Evolutionary conservation across 2,888 invertebrate genomes (phyloP).

Genomic region (Steinernema hermaphroditum): DNA sequence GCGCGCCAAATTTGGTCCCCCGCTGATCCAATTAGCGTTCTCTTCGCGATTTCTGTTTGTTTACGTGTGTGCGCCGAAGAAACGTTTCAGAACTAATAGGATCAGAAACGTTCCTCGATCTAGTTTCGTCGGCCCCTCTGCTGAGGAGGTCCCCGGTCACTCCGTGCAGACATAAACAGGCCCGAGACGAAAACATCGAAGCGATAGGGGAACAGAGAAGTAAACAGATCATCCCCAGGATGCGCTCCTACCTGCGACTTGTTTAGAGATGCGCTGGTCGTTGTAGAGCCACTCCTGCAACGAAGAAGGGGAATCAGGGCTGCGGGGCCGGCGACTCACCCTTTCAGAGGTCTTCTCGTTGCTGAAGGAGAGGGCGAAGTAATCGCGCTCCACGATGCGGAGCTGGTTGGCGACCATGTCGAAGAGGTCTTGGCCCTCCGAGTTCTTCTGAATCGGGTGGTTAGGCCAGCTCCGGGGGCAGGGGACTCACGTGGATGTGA

Average conservation of each 20-base stretch:
- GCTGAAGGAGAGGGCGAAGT: constrained; percentile 63
- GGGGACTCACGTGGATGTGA: constrained; percentile 48
- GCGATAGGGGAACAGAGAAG: no score
- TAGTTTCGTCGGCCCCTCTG: no score
- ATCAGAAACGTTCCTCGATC: background rate
- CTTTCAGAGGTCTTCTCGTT: constrained; percentile 50
- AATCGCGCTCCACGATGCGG: constrained; percentile 58
- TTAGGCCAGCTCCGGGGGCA: no score
- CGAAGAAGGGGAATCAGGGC: background rate
- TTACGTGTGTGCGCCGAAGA: background rate
- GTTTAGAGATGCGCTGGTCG: constrained; percentile 59
- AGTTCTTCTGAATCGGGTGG: constrained; percentile 55
- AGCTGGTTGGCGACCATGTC: constrained; percentile 49
- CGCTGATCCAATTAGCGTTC: constrained; percentile 21
- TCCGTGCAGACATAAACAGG: no score
- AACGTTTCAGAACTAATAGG: background rate
- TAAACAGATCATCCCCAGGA: background rate
- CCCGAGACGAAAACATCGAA: no score
- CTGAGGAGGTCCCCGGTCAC: no score
- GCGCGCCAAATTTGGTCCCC: background rate
- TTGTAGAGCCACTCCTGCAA: constrained; percentile 63
- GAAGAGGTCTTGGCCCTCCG: constrained; percentile 58
- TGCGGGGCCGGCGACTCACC: background rate
- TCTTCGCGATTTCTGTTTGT: constrained; percentile 3
- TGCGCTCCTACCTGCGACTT: constrained; percentile 51